Evolutionary conservation across 2,113 vertebrate genomes (phyloP).

Genomic region (Vulpes ferrilata): DNA sequence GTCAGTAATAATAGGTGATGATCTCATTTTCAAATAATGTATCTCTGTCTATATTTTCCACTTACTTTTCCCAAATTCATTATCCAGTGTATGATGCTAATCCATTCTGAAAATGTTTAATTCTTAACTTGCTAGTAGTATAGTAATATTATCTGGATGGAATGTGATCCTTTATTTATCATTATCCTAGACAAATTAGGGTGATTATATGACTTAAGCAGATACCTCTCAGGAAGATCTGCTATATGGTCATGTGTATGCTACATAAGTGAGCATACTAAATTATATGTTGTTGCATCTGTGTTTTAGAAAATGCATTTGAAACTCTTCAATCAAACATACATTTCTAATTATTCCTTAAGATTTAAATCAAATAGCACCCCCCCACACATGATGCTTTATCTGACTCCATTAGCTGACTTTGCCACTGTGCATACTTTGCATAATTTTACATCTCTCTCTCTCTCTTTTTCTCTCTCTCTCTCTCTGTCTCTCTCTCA

Average conservation of each 20-base stretch:
- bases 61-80: not conserved
- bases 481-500: not conserved
- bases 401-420: not conserved
- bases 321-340: not conserved
- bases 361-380: not conserved
- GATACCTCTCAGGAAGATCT: not conserved
- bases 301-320: not conserved
- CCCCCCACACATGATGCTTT: not conserved
- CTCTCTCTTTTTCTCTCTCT: not conserved
- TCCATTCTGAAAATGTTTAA: not conserved
- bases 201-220: not conserved
- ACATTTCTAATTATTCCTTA: slow-evolving; percentile 3
- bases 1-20: not conserved
- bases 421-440: not conserved
- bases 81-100: not conserved
- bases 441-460: not conserved
- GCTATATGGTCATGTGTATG: not conserved
- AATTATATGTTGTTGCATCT: not conserved
- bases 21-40: not conserved
- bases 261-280: not conserved
- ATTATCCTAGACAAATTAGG: not conserved
- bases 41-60: not conserved
- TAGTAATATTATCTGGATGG: not conserved
- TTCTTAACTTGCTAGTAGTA: not conserved
- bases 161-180: not conserved